Base-by-base conservation (phyloP, 2,113 vertebrate genomes). In the Guaruba guarouba region DNA sequence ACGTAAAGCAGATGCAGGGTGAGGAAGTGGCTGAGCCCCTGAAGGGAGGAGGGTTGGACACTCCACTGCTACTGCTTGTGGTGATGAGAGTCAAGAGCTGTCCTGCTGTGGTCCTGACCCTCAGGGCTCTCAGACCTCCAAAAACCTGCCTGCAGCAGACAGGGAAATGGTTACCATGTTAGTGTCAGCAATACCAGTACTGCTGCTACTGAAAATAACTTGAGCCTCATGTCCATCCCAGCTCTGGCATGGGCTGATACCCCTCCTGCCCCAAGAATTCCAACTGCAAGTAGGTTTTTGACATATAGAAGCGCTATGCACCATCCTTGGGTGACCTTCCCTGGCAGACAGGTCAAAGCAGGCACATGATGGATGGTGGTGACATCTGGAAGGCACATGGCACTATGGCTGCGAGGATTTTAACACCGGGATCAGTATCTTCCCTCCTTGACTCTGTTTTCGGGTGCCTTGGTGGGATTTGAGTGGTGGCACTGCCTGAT, bases 301-400 rank as follows among this genome's bases (percentile, higher is more conserved):
- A 55, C 39, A 7, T 31, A 28, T 0, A 4, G 5, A 7, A 10
- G 44, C 1, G 0, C 59, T n/a, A 4, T 11, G 39, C 20, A 2
- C 20, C 0, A 0, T 66, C 76, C 76, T 57, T 39, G 69, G 22
- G 57, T 0, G 2, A n/a, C 73, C 46, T 78, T 66, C 14, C 19
- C 73, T 41, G 33, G 44, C 69, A 39, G 63, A 46, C 64, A 44
- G 64, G 57, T 64, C 39, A 10, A 6, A 35, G 66, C 63, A 80
- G 35, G 8, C 0, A 0, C 10, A 1, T 62, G 59, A 10, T 0
- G 52, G 57, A 3, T 20, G 68, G 29, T 2, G 4, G 41, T 76
- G 86, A 31, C 4, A 9, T 48, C 44, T 49, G 68, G 76, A 35
- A 68, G 59, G 44, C 13, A 1, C 3, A 6, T 37, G 67, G 51